Evolutionary conservation across 23 tunicate species (phyloP), one percentile per base, ranked within the genome.

Genomic region (Clavelina lepadiformis): DNA sequence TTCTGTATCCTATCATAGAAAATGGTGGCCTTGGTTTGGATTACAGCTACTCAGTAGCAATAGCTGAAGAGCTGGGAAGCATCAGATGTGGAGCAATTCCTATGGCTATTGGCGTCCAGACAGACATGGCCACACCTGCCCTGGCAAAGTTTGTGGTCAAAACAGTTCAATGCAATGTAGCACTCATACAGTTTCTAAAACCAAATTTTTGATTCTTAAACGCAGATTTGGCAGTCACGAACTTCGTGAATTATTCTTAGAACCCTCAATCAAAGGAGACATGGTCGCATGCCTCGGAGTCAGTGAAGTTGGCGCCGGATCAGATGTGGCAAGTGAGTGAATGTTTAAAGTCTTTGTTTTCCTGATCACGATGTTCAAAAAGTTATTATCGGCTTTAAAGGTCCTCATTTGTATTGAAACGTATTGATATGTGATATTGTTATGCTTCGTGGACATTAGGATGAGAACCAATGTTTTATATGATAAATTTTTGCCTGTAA

Each of bases 41-140:
- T 62, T 94, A 94, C 70, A 75, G 77, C 50, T 94, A 51, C 72
- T 74, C 83, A 25, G 56, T 94, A 30, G 99, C 99, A 19, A 81
- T 80, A 4, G 75, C 95, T 52, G 99, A 94, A 52, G 85, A 82
- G 29, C 69, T 94, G 0, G 99, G 99, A 28, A 77, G 58, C 1
- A 80, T 94, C 0, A 35, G 73, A 28, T 86, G 95, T 58, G 99
- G 95, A 19, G 82, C 73, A 31, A 73, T 94, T 21, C 95, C 99
- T 2, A 80, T 94, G 91, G 89, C 99, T 13, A 52, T 94, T 21
- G 95, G 95, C 2, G 91, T 94, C 2, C 99, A 94, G 58, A 75
- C 88, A 15, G 99, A 94, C 36, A 94, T 94, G 99, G 99, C 99
- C 18, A 94, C 99, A 6, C 99, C 99, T 20, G 95, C 99, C 0